Conservation (phyloP, 2,888 invertebrate species). For the Drosophila eohydei region DNA sequence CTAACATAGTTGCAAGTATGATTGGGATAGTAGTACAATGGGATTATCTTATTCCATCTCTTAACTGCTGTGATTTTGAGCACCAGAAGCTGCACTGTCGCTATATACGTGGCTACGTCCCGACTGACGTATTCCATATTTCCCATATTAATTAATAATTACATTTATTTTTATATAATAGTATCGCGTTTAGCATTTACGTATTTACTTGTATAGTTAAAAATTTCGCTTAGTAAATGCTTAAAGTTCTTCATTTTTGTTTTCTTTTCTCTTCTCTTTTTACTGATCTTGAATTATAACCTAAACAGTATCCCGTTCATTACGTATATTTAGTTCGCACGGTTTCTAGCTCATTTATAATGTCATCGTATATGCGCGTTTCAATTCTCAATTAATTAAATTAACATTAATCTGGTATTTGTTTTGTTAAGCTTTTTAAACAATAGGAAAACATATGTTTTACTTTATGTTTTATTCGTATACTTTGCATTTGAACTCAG, state of each 20-base stretch:
- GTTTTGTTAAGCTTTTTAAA: conserved; percentile 53
- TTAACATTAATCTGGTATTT: conserved; percentile 67
- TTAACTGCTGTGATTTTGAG: conserved; percentile 52
- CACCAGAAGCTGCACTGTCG: conserved; percentile 67
- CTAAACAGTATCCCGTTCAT: conserved; percentile 55
- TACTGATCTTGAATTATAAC: conserved; percentile 43
- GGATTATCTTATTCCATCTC: conserved; percentile 43
- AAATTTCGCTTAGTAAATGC: conserved; percentile 73
- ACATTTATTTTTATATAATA: conserved; percentile 62
- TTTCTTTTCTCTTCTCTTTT: conserved; percentile 28
- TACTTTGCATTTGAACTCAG: conserved; percentile 86
- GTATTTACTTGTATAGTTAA: conserved; percentile 53
- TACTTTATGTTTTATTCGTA: conserved; percentile 82
- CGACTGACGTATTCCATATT: conserved; percentile 24
- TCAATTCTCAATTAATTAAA: conserved; percentile 73
- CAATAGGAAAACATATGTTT: conserved; percentile 71
- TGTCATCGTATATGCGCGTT: conserved; percentile 83
- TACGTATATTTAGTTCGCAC: conserved; percentile 73
- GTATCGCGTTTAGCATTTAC: conserved; percentile 59
- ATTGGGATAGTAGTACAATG: conserved; percentile 38
- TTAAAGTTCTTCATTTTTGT: conserved; percentile 47
- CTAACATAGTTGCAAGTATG: conserved; percentile 33
- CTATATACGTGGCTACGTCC: conserved; percentile 50
- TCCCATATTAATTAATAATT: conserved; percentile 49
- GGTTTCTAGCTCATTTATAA: conserved; percentile 76